Evolutionary conservation across 37 sponge, comb jelly and placozoan species (phyloP).

Genomic region (Amphimedon queenslandica): DNA sequence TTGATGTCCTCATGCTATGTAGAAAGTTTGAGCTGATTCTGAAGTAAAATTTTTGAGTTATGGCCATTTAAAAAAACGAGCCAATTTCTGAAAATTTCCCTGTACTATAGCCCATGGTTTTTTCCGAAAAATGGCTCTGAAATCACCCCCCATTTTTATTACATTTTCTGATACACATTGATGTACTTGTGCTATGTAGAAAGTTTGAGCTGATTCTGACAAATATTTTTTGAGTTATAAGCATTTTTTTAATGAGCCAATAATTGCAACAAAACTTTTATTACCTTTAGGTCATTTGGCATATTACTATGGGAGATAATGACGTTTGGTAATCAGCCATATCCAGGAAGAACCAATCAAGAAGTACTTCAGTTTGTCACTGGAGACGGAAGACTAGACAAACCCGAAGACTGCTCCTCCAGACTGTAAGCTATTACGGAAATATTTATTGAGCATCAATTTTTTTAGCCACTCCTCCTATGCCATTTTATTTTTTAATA

Average conservation of each 20-base stretch:
- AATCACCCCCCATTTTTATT: no score
- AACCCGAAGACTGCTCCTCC: slow-evolving; percentile 59
- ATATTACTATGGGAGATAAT: slow-evolving; percentile 77
- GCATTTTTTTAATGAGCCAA: background rate
- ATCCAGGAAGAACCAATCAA: slow-evolving; percentile 77
- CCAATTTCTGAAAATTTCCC: no score
- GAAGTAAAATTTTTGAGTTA: no score
- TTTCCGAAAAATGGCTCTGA: no score
- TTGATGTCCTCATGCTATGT: no score
- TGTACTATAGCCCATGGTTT: no score
- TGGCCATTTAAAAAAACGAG: no score
- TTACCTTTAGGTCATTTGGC: slow-evolving; percentile 79
- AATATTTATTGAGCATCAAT: no score
- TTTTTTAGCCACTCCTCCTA: no score
- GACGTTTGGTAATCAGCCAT: slow-evolving; percentile 80
- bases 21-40: no score
- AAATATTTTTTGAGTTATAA: background rate
- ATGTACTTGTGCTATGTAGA: no score
- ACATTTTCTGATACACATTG: no score
- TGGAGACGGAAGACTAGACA: slow-evolving; percentile 74
- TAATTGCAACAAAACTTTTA: background rate
- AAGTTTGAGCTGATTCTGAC: background rate
- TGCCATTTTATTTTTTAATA: background rate
- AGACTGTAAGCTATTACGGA: slow-evolving; percentile 64
- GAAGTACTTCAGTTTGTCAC: slow-evolving; percentile 85